These are phyloP conservation scores for Hippopotamus amphibius DNA, from an alignment of 2,113 vertebrate species.

Conservation along the genomic window DNA sequence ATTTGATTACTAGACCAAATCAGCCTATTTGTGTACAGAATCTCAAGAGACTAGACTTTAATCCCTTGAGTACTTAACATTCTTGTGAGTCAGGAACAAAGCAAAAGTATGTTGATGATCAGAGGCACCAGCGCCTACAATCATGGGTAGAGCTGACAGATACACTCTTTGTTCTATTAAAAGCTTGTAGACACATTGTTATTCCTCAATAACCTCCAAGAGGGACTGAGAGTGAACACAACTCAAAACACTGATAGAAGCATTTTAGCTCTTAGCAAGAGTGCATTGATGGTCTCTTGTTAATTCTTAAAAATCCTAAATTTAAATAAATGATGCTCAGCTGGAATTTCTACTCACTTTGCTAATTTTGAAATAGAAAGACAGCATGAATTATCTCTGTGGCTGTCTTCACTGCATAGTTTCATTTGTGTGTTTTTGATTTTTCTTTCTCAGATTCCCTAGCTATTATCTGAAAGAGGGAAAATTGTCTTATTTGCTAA, in stretches of 20 bases:
- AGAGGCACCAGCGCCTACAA: conserved; percentile 46
- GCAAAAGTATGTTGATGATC: conserved; percentile 70
- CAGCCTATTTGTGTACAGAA: conserved; percentile 73
- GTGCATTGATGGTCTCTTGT: background rate
- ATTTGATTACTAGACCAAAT: conserved; percentile 77
- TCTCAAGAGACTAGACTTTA: conserved; percentile 58
- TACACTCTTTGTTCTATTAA: conserved; percentile 62
- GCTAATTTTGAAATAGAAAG: conserved; percentile 31
- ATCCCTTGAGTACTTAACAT: conserved; percentile 71
- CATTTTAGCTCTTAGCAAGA: conserved; percentile 1
- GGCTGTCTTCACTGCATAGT: background rate
- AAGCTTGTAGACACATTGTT: conserved; percentile 59
- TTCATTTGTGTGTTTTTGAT: background rate
- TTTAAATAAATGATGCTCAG: background rate
- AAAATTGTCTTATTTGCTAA: background rate
- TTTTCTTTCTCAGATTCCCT: background rate
- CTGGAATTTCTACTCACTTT: conserved; percentile 8
- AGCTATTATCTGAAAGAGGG: background rate
- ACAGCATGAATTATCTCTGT: background rate
- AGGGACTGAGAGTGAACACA: conserved; percentile 44
- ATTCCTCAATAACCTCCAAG: conserved; percentile 46
- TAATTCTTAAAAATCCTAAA: conserved; percentile 52
- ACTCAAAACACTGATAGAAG: background rate
- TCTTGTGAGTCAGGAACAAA: conserved; percentile 72
- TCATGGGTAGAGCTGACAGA: conserved; percentile 49